These are phyloP conservation scores for Scaptomyza graminum DNA, from an alignment of 1,140 invertebrate genomes.

Conservation along the genomic window DNA sequence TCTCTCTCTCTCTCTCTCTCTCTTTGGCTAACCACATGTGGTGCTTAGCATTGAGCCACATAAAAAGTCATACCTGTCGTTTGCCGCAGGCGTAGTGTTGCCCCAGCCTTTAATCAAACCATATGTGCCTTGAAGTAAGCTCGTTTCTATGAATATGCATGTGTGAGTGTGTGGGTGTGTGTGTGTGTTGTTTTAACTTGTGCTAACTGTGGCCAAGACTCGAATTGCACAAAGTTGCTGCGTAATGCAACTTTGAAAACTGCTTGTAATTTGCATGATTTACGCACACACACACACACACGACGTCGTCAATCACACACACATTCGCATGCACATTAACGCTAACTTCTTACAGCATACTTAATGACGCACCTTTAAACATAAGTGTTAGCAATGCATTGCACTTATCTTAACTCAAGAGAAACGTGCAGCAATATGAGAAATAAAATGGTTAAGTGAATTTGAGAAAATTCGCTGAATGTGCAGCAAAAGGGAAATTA, in stretches of 20 bases:
- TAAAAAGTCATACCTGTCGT: slow-evolving; percentile 35
- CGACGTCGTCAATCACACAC: slow-evolving; percentile 6
- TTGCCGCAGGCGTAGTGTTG: slow-evolving; percentile 18
- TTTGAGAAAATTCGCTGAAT: not conserved
- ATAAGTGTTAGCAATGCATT: not conserved
- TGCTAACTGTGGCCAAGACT: not conserved
- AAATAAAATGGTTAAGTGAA: not conserved
- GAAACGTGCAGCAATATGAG: too few species aligned
- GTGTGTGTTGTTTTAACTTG: slow-evolving; percentile 20
- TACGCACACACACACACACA: slow-evolving; percentile 6
- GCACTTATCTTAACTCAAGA: too few species aligned
- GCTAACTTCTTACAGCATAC: slow-evolving; percentile 10
- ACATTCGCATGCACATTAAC: not conserved
- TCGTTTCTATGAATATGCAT: slow-evolving; percentile 4
- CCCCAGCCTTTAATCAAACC: slow-evolving; percentile 41
- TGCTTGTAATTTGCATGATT: slow-evolving; percentile 28
- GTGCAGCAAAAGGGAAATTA: too few species aligned
- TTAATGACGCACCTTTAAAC: not conserved
- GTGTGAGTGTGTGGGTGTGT: slow-evolving; percentile 1
- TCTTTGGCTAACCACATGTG: slow-evolving; percentile 11
- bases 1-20: not conserved
- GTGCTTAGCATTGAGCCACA: slow-evolving; percentile 8
- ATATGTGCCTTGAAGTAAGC: slow-evolving; percentile 24
- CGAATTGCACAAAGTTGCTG: slow-evolving; percentile 32
- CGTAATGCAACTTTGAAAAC: slow-evolving; percentile 23